Evolutionary conservation across 2,888 invertebrate genomes (phyloP).

Genomic region (Phasia obesa): DNA sequence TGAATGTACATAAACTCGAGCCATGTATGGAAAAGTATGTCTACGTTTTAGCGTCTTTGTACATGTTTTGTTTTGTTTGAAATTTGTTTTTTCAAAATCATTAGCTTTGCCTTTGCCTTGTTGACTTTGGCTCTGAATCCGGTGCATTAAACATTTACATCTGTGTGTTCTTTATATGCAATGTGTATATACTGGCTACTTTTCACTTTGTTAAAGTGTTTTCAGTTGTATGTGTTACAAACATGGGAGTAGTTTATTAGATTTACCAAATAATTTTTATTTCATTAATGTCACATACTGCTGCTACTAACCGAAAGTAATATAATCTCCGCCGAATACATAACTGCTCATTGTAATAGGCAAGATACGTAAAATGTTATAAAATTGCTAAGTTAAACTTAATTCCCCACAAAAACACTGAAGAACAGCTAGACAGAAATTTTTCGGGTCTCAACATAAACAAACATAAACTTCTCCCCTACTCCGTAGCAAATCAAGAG

Average conservation of each 20-base stretch:
- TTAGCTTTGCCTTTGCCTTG: constrained; percentile 50
- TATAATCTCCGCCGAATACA: too few species aligned
- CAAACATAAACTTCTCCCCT: too few species aligned
- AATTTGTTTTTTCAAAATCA: constrained; percentile 28
- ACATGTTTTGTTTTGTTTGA: constrained; percentile 9
- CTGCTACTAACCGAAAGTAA: too few species aligned
- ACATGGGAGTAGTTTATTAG: not conserved
- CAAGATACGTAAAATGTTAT: too few species aligned
- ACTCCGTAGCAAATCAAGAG: too few species aligned
- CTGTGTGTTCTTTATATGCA: not conserved
- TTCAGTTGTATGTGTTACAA: not conserved
- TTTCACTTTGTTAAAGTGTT: not conserved
- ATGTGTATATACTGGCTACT: not conserved
- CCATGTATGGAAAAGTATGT: not conserved
- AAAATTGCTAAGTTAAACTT: too few species aligned
- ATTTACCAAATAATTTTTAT: not conserved
- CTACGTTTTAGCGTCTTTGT: too few species aligned
- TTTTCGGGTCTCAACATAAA: too few species aligned
- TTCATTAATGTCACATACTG: too few species aligned
- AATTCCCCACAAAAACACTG: too few species aligned
- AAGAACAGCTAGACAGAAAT: too few species aligned
- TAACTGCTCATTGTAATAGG: too few species aligned
- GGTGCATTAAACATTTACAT: constrained; percentile 37
- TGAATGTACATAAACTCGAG: constrained; percentile 15
- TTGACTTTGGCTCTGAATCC: constrained; percentile 57